Conservation (phyloP, 2,888 invertebrate genomes). For the Drosophila limbata region DNA sequence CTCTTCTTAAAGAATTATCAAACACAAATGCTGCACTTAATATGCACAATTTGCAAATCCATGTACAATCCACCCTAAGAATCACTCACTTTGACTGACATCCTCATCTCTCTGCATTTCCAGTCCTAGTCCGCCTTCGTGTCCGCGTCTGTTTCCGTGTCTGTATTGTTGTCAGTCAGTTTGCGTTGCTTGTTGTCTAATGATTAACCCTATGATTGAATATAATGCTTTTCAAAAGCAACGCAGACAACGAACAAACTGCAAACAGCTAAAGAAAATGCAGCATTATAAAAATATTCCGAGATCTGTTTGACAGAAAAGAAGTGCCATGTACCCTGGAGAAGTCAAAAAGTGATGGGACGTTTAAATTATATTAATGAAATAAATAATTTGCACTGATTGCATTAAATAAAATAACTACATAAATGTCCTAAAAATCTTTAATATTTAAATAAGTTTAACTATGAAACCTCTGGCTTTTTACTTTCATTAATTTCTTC, state of each 20-base stretch:
- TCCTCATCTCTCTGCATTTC: background rate
- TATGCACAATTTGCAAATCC: constrained; percentile 35
- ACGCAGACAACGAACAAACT: constrained; percentile 40
- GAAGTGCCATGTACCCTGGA: constrained; percentile 21
- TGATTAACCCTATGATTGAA: constrained; percentile 62
- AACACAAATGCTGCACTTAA: constrained; percentile 26
- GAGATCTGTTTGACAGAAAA: background rate
- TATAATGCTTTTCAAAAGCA: constrained; percentile 51
- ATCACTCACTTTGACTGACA: constrained; percentile 13
- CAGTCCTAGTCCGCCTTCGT: background rate
- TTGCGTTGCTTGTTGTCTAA: constrained; percentile 41
- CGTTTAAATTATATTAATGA: background rate
- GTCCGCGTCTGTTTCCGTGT: constrained; percentile 14
- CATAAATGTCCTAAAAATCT: too few species aligned
- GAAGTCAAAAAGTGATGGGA: background rate
- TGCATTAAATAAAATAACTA: background rate
- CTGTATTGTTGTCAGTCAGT: constrained; percentile 17
- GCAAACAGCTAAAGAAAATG: constrained; percentile 34
- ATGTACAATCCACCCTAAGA: constrained; percentile 7
- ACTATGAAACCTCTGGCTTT: background rate
- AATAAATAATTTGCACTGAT: background rate
- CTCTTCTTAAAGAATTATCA: constrained; percentile 10
- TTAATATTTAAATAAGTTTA: too few species aligned
- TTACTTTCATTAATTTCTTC: background rate
- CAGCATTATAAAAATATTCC: background rate